Conservation (phyloP, 1,140 invertebrate species). For the Drusus annulatus region DNA sequence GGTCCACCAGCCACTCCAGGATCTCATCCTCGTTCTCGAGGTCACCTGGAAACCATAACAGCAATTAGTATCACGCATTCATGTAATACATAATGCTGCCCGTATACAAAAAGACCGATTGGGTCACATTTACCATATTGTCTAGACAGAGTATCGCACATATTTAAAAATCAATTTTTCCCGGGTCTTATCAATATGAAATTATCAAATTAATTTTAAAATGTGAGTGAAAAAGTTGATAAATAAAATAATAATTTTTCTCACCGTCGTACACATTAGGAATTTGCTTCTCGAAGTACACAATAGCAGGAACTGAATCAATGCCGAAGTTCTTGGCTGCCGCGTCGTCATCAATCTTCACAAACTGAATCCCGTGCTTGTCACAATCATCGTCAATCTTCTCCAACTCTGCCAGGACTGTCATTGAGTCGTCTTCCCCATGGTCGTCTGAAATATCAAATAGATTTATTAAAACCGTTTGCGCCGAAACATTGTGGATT, state of each 20-base stretch:
- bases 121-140: too few relatives aligned
- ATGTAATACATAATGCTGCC: too few relatives aligned
- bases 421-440: slow-evolving; percentile 87
- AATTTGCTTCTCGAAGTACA: slow-evolving; percentile 95
- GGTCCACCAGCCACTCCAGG: slow-evolving; percentile 88
- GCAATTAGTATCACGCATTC: too few relatives aligned
- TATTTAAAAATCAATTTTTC: too few relatives aligned
- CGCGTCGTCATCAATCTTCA: slow-evolving; percentile 90
- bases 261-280: slow-evolving; percentile 92
- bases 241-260: slow-evolving; percentile 12
- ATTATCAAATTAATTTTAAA: too few relatives aligned
- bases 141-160: too few relatives aligned
- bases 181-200: too few relatives aligned
- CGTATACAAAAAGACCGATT: too few relatives aligned
- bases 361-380: slow-evolving; percentile 93
- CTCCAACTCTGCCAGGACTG: slow-evolving; percentile 87
- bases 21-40: slow-evolving; percentile 93
- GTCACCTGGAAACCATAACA: slow-evolving; percentile 75
- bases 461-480: not conserved
- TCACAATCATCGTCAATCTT: slow-evolving; percentile 95
- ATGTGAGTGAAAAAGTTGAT: too few relatives aligned
- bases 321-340: slow-evolving; percentile 90
- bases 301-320: slow-evolving; percentile 86
- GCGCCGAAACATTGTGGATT: too few relatives aligned
- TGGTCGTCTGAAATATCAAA: slow-evolving; percentile 79